Conservation (phyloP, 2,797 vertebrate genomes). For the Percopsis omiscomaycus region DNA sequence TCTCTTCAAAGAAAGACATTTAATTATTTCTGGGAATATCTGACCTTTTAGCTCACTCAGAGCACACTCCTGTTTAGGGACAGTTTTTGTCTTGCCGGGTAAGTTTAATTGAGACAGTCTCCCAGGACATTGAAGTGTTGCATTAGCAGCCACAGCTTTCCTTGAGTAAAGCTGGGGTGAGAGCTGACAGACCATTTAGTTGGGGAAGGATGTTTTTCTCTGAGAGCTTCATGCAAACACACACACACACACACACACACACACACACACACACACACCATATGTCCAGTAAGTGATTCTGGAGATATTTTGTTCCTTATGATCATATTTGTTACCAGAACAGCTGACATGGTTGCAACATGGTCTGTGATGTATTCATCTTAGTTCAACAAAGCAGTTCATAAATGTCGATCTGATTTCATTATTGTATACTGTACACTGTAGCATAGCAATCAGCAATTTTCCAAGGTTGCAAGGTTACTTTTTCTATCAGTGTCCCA, state of each 20-base stretch:
- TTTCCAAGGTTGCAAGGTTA: no score
- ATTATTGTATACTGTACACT: background rate
- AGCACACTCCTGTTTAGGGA: constrained; percentile 12
- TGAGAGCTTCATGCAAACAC: constrained; percentile 41
- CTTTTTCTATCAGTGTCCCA: constrained; percentile 2
- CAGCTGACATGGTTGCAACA: constrained; percentile 20
- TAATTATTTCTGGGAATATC: background rate
- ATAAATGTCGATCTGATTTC: background rate
- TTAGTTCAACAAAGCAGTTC: background rate
- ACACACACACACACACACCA: no score
- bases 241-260: constrained; percentile 17
- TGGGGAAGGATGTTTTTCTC: constrained; percentile 40
- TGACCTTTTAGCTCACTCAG: constrained; percentile 15
- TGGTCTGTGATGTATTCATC: background rate
- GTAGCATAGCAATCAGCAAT: no score
- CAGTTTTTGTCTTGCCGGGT: constrained; percentile 29
- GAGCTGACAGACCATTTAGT: constrained; percentile 50
- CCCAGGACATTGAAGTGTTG: constrained; percentile 56
- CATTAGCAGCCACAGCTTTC: constrained; percentile 62
- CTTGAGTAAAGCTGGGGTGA: constrained; percentile 43
- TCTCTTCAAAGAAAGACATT: constrained; percentile 3
- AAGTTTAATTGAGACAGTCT: constrained; percentile 36
- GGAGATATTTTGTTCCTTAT: constrained; percentile 13
- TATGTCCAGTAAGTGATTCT: no score
- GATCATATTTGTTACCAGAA: constrained; percentile 12